Evolutionary conservation across 2,113 vertebrate genomes (phyloP), one percentile per base, ranked within the genome.

Genomic region (Cephalophus harveyi): DNA sequence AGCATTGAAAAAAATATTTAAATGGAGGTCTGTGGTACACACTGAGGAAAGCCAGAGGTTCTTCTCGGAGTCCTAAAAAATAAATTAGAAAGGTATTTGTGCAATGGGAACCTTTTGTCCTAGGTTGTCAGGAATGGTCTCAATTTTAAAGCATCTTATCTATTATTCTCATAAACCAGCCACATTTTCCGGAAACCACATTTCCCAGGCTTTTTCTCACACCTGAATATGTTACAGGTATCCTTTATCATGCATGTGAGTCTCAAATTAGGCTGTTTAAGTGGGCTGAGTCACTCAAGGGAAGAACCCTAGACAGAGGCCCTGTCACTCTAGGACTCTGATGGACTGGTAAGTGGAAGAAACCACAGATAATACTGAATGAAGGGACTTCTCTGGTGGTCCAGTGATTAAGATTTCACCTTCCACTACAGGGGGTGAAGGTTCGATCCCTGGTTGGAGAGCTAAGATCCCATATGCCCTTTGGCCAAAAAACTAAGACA

Each of bases 151-250:
- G 78, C 28, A 79, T 92, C 33, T 93, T 82, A 87, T 83, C 91
- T 95, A 88, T 59, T 94, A 59, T 92, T 93, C 85, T 97, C 88
- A 79, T 97, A 94, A 97, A 60, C 48, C 7, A 12, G 55, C 28
- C 50, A 7, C 17, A 40, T 78, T 86, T 96, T 96, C 74, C 94
- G 88, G 43, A 97, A 94, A 89, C 14, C 52, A 17, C 7, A 62
- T 95, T 95, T 94, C 36, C 93, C 50, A 71, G 50, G 78, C 89
- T 92, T 62, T 62, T 84, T 17, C 52, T 64, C 84, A 79, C 81
- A 87, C 50, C 91, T 92, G 90, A 67, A 95, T 23, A 7, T 57
- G 50, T 71, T 76, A 94, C 54, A 88, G 55, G 95, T 96, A 81
- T 43, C 30, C 28, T 71, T 90, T 91, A 43, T 50, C 46, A 54